Conservation (phyloP, 1,140 invertebrate species). For the Drosophila equinoxialis region DNA sequence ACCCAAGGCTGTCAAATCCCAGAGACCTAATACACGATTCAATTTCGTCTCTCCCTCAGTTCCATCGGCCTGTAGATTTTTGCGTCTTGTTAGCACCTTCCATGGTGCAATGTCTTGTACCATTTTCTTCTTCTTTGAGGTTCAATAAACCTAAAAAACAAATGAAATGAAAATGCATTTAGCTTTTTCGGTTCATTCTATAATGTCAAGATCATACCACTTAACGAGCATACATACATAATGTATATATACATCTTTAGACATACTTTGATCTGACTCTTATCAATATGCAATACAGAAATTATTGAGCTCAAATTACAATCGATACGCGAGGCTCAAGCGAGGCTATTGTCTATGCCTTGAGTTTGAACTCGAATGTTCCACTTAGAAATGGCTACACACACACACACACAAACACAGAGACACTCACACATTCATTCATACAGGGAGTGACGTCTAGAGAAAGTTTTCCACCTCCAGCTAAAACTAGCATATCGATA, state of each 20-base stretch:
- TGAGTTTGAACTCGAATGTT: conserved; percentile 53
- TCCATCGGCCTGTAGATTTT: conserved; percentile 61
- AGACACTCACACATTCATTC: conserved; percentile 16
- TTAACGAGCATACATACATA: conserved; percentile 18
- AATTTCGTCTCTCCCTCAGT: conserved; percentile 67
- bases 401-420: conserved; percentile 12
- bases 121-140: conserved; percentile 43
- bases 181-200: conserved; percentile 32
- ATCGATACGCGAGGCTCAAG: conserved; percentile 36
- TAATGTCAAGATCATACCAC: conserved; percentile 63
- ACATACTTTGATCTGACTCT: conserved; percentile 50
- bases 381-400: conserved; percentile 36
- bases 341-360: conserved; percentile 52
- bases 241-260: conserved; percentile 9
- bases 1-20: conserved; percentile 91
- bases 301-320: conserved; percentile 69
- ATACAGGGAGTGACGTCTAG: background rate
- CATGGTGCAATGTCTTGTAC: conserved; percentile 69
- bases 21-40: conserved; percentile 86
- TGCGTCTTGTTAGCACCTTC: conserved; percentile 78
- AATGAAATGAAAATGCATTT: conserved; percentile 23
- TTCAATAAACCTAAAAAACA: conserved; percentile 57
- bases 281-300: conserved; percentile 58
- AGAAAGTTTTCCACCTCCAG: conserved; percentile 24
- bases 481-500: background rate